phyloP scores from a whole-genome alignment of 2,113 vertebrate species.

The Emydocephalus ijimae region DNA sequence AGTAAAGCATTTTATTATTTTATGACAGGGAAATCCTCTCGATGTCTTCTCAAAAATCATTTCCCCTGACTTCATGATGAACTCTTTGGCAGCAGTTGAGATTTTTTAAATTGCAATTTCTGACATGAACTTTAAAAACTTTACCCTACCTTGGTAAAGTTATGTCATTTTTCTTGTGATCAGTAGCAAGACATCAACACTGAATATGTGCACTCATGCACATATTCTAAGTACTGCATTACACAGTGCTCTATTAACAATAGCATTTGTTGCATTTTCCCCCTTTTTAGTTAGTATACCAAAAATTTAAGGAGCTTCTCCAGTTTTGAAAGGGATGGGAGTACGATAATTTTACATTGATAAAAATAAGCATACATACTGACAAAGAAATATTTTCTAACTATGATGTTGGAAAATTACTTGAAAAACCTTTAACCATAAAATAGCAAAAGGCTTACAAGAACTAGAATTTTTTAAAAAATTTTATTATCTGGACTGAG shows the following conservation, averaged over 20 bases:
- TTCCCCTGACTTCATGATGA: background rate
- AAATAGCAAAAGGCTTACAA: background rate
- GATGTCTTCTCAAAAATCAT: background rate
- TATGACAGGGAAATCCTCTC: background rate
- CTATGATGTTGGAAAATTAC: background rate
- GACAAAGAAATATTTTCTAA: background rate
- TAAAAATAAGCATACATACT: background rate
- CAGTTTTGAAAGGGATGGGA: background rate
- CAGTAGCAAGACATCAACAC: background rate
- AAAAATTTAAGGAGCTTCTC: background rate
- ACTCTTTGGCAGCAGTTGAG: background rate
- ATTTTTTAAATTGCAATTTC: background rate
- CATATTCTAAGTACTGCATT: background rate
- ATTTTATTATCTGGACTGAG: background rate
- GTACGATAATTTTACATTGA: background rate
- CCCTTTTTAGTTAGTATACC: background rate
- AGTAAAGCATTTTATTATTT: background rate
- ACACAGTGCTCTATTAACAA: background rate
- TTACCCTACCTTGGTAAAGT: background rate
- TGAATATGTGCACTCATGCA: background rate
- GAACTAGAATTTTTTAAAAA: background rate
- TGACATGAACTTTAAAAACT: background rate
- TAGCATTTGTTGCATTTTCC: background rate
- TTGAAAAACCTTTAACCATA: background rate
- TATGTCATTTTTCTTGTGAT: background rate